These are phyloP conservation scores for Luehdorfia chinensis DNA, from an alignment of 1,140 invertebrate genomes.

Conservation along the genomic window DNA sequence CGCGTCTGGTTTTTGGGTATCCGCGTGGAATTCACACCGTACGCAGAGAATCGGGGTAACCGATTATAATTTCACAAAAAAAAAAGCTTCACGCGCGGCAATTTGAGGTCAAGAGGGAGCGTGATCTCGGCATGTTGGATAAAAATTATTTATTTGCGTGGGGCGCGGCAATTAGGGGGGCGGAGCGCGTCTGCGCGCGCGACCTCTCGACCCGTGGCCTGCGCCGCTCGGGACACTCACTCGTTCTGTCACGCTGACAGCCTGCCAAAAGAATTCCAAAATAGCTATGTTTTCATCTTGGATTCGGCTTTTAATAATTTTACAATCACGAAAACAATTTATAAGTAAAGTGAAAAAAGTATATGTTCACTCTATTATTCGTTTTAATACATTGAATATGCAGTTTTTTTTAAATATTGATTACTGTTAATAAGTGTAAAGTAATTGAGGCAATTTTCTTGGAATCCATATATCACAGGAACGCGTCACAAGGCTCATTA, in stretches of 20 bases:
- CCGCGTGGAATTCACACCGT: slow-evolving; percentile 27
- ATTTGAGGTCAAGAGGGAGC: slow-evolving; percentile 64
- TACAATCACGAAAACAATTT: too few relatives aligned
- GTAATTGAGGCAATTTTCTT: slow-evolving; percentile 7
- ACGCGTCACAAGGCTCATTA: slow-evolving; percentile 25
- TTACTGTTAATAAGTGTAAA: not conserved
- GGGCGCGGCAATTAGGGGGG: slow-evolving; percentile 68
- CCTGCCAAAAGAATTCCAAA: slow-evolving; percentile 45
- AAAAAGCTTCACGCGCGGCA: slow-evolving; percentile 49
- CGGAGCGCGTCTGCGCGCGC: slow-evolving; percentile 54
- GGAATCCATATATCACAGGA: slow-evolving; percentile 27
- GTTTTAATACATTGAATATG: too few relatives aligned
- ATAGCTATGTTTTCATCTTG: slow-evolving; percentile 32
- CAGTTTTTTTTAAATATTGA: too few relatives aligned
- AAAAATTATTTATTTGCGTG: slow-evolving; percentile 75
- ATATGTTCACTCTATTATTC: too few relatives aligned
- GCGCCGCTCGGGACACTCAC: slow-evolving; percentile 28
- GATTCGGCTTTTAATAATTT: too few relatives aligned
- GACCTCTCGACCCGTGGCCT: slow-evolving; percentile 52
- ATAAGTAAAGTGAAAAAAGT: too few relatives aligned
- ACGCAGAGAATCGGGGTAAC: slow-evolving; percentile 34
- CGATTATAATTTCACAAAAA: slow-evolving; percentile 56
- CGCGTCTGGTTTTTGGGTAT: slow-evolving; percentile 30
- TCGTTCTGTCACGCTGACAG: slow-evolving; percentile 38
- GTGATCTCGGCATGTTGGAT: slow-evolving; percentile 50